Base-by-base conservation (phyloP, 2,113 vertebrate genomes). In the Lathamus discolor region DNA sequence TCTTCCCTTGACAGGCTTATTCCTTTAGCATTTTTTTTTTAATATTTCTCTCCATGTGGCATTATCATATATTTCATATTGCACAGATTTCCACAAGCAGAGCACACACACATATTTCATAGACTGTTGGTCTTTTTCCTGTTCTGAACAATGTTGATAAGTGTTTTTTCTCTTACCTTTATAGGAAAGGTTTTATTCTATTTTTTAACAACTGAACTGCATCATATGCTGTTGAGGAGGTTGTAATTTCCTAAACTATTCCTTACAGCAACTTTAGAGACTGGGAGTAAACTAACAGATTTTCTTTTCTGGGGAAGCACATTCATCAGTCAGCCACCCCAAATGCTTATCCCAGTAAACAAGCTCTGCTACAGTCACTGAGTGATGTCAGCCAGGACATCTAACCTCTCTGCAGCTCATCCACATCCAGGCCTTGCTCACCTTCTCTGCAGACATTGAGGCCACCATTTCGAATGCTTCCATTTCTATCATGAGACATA, bases 51-150 rank as follows among this genome's bases (percentile, higher is more conserved):
- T 93, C 88, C 77, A 86, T 90, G 83, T 88, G 51, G 43, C 62
- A 73, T 73, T 86, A 79, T 69, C 92, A 72, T 90, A 95, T 86
- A 90, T 86, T 91, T 90, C 73, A 54, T 79, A 94, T 68, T 82
- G 64, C 88, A 78, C n/a, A 73, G 63, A 78, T 82, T 96, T 93
- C 73, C 61, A 92, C 78, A 97, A 94, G 94, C 46, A 84, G 48
- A 92, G 46, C 28, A 68, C 48, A 94, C 48, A 87, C 20, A 83
- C 73, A 39, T 6, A 1, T 72, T 91, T 91, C 79, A 89, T 13
- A 87, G 46, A 62, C 33, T 92, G 83, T 33, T 95, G 69, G 83
- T 94, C 76, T 94, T 96, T 92, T 78, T 73, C 69, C 67, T 91
- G 48, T 57, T 95, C 83, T 76, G 73, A 88, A 81, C 24, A 63